These are phyloP conservation scores for Halyomorpha halys DNA, from an alignment of 1,140 invertebrate genomes.

Conservation along the genomic window DNA sequence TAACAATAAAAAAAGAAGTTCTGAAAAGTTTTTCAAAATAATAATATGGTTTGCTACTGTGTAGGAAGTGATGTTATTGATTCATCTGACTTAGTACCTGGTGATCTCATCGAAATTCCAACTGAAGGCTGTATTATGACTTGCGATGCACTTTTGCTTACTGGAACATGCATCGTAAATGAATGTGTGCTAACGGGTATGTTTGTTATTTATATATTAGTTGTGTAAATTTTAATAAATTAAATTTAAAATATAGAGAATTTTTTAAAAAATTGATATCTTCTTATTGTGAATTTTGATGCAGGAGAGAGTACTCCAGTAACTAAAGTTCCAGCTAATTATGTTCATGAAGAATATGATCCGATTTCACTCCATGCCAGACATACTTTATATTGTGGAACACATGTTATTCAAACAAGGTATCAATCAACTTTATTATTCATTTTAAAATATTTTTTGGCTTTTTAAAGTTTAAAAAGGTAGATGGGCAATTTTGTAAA, in stretches of 20 bases:
- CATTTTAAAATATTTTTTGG: too few species aligned
- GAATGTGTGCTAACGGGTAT: constrained; percentile 76
- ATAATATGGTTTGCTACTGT: too few species aligned
- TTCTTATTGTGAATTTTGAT: constrained; percentile 28
- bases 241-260: too few species aligned
- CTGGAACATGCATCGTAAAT: constrained; percentile 82
- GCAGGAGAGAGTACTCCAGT: constrained; percentile 69
- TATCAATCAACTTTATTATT: background rate
- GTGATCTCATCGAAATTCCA: constrained; percentile 77
- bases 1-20: too few species aligned
- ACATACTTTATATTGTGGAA: constrained; percentile 83
- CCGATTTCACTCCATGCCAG: constrained; percentile 53
- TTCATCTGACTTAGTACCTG: constrained; percentile 55
- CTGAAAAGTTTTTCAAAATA: too few species aligned
- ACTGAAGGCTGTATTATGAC: constrained; percentile 72
- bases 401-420: constrained; percentile 85
- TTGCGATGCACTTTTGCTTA: constrained; percentile 77
- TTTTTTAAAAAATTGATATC: too few species aligned
- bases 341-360: constrained; percentile 44
- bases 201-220: background rate
- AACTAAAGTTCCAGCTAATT: constrained; percentile 60
- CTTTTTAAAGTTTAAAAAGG: too few species aligned
- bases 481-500: too few species aligned
- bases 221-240: too few species aligned
- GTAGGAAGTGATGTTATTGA: constrained; percentile 39